Evolutionary conservation across 2,888 invertebrate species (phyloP), one percentile per base, ranked within the genome.

Genomic region (Plusia festucae): DNA sequence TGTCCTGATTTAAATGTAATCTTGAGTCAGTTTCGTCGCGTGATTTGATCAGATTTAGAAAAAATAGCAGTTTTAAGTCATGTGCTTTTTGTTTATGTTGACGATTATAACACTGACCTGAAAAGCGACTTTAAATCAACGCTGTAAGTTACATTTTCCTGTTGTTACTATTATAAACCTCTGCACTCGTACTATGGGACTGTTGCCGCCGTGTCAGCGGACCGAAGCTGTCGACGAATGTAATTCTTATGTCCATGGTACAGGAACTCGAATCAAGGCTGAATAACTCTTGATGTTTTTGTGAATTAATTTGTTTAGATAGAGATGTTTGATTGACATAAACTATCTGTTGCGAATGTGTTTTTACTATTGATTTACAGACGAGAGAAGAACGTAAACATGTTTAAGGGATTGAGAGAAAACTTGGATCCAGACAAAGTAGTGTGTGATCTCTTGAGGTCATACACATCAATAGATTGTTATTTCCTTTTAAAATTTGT

Each of bases 41-140:
- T 40, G n/a, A 40, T n/a, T 40, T n/a, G 40, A 40, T 40, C 40
- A 40, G n/a, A 40, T 40, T 40, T n/a, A n/a, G n/a, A 40, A n/a
- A 40, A n/a, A 40, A 40, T 40, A 40, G n/a, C n/a, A n/a, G 40
- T 40, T 40, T 40, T n/a, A 40, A 40, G 6, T 40, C 40, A 40
- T 40, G 40, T 40, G 40, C n/a, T 40, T 40, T 40, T 40, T 40
- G 40, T 15, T 40, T 40, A 40, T 40, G n/a, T n/a, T 40, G 40
- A 40, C 40, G 40, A 40, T n/a, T 40, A 40, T 40, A 40, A 15
- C 3, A 34, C 15, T 3, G n/a, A 40, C 5, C 15, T n/a, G 40
- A n/a, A 40, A 40, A 40, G n/a, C n/a, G 6, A 40, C 40, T 34
- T 15, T 40, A 40, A 40, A 6, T n/a, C 40, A 15, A 40, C n/a